A percentile compares a stretch with the other conserved stretches of the same genome.
Evolutionary conservation across 2,888 invertebrate species (phyloP).

Genomic region (Napeogenes inachia): DNA sequence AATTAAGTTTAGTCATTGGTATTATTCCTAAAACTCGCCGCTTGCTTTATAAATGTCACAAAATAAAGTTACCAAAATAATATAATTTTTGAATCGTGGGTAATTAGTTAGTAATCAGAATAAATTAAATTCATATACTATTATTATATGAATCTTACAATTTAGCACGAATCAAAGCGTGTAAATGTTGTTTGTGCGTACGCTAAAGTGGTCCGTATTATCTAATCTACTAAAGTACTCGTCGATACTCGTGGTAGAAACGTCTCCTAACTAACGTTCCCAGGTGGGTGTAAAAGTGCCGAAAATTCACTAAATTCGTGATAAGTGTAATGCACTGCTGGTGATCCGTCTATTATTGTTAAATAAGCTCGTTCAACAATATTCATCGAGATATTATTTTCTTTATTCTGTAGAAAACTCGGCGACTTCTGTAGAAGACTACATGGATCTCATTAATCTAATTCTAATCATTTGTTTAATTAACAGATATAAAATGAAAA

Average conservation of each 20-base stretch:
- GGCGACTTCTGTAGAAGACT: no score
- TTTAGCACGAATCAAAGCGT: slow-evolving; percentile 10
- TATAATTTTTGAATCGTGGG: no score
- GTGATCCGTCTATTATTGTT: slow-evolving; percentile 11
- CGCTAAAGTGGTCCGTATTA: slow-evolving; percentile 5
- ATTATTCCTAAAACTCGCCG: no score
- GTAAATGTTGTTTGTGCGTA: slow-evolving; percentile 9
- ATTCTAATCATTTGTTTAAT: not conserved
- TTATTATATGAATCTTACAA: not conserved
- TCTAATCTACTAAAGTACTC: not conserved
- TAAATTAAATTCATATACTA: not conserved
- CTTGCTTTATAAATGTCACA: not conserved
- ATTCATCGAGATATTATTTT: not conserved
- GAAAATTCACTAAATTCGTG: slow-evolving; percentile 66
- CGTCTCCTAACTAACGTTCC: slow-evolving; percentile 10
- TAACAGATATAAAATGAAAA: no score
- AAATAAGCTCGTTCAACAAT: slow-evolving; percentile 3
- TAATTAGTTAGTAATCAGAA: no score
- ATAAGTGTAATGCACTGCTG: slow-evolving; percentile 45
- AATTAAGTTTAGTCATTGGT: no score
- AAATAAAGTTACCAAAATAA: not conserved
- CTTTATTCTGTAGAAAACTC: not conserved
- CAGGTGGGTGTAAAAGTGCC: slow-evolving; percentile 54
- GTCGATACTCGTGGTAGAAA: not conserved
- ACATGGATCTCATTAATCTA: not conserved